Conservation (phyloP, 2,113 vertebrate species). For the Psettodes erumei region DNA sequence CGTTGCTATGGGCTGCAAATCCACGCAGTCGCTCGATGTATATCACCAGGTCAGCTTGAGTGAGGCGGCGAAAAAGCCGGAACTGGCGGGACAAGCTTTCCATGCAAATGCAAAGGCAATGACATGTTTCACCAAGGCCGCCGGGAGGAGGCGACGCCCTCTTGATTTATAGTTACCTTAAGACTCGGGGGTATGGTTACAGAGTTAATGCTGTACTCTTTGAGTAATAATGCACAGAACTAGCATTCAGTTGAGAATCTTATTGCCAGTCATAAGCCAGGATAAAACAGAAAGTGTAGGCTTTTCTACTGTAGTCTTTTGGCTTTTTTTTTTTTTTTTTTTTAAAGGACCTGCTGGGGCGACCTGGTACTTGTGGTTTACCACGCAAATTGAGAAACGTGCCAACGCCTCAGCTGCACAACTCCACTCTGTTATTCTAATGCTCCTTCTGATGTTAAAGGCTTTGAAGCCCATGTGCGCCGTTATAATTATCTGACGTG, state of each 20-base stretch:
- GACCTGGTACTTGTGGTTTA: constrained; percentile 26
- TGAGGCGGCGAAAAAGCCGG: not conserved
- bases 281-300: not conserved
- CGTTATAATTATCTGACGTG: not conserved
- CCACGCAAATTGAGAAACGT: constrained; percentile 12
- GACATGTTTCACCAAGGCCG: not conserved
- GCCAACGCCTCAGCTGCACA: constrained; percentile 1
- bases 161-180: not conserved
- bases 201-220: no score
- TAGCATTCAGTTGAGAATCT: not conserved
- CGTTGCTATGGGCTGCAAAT: not conserved
- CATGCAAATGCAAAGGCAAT: not conserved
- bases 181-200: not conserved
- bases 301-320: not conserved
- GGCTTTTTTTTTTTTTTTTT: not conserved
- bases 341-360: not conserved
- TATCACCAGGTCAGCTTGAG: not conserved
- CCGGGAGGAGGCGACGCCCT: not conserved
- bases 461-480: not conserved
- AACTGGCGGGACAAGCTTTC: not conserved
- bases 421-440: constrained; percentile 21
- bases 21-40: not conserved
- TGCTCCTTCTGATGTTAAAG: constrained; percentile 3
- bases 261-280: not conserved
- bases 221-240: not conserved